A percentile compares a stretch with the other conserved stretches of the same genome.
These are phyloP conservation scores for Cheilinus undulatus DNA, from an alignment of 2,113 vertebrate species.

Conservation along the genomic window DNA sequence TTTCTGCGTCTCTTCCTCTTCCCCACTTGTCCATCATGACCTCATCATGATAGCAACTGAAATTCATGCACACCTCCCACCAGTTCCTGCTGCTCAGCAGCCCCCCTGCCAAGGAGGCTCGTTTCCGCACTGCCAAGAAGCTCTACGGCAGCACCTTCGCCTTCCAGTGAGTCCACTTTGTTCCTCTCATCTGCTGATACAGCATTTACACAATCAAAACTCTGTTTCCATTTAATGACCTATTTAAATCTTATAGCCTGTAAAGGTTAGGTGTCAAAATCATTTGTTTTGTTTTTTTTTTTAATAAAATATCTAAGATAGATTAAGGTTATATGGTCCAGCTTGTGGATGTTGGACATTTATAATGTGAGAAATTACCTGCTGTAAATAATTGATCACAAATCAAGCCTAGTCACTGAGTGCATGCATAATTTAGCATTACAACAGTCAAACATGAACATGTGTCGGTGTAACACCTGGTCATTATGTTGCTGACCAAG, in stretches of 20 bases:
- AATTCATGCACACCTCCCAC: slow-evolving; percentile 99
- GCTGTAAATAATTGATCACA: slow-evolving; percentile 41
- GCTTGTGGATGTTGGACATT: slow-evolving; percentile 25
- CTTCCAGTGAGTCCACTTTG: slow-evolving; percentile 92
- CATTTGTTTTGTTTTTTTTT: background rate
- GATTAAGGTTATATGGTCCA: background rate
- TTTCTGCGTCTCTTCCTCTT: slow-evolving; percentile 27
- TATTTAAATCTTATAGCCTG: background rate
- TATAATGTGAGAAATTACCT: slow-evolving; percentile 17
- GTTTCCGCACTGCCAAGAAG: slow-evolving; percentile 98
- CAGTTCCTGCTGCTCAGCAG: slow-evolving; percentile 99
- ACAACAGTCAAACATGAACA: slow-evolving; percentile 29
- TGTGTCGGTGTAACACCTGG: slow-evolving; percentile 53
- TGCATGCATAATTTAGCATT: slow-evolving; percentile 49
- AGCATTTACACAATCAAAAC: background rate
- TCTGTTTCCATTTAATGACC: background rate
- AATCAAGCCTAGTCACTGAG: slow-evolving; percentile 31
- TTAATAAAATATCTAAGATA: slow-evolving; percentile 14
- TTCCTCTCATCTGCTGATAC: slow-evolving; percentile 1
- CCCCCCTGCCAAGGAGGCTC: slow-evolving; percentile 97
- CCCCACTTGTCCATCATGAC: slow-evolving; percentile 47
- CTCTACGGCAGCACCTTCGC: slow-evolving; percentile 99
- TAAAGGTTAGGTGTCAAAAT: slow-evolving; percentile 8
- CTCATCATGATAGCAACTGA: slow-evolving; percentile 92
- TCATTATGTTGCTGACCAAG: slow-evolving; percentile 43